Percentiles rank a stretch among this genome's conserved stretches.
phyloP scores from a whole-genome alignment of 2,797 vertebrate genomes.

The Brachyrhaphis roseni region DNA sequence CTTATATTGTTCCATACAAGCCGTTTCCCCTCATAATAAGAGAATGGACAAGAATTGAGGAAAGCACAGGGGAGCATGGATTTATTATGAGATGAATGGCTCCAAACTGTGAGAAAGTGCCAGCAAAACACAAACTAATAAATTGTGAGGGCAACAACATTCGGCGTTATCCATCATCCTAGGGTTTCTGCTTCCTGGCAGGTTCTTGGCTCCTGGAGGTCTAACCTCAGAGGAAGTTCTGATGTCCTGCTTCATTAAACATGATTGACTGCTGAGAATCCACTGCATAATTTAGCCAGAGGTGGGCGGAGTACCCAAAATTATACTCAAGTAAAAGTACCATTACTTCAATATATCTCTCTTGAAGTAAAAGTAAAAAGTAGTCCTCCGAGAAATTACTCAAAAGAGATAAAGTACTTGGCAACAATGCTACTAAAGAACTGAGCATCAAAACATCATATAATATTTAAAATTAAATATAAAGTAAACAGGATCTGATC shows the following conservation, averaged over 20 bases:
- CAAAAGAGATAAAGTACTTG: too few relatives aligned
- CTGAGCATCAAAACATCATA: too few relatives aligned
- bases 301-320: too few relatives aligned
- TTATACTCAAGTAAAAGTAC: too few relatives aligned
- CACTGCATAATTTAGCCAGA: constrained; percentile 31
- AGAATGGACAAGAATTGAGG: constrained; percentile 16
- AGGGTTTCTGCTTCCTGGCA: constrained; percentile 46
- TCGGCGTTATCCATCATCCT: constrained; percentile 54
- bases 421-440: too few relatives aligned
- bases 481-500: too few relatives aligned
- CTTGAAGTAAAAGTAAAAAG: too few relatives aligned
- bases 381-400: too few relatives aligned
- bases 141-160: constrained; percentile 61
- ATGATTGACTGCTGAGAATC: constrained; percentile 42
- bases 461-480: too few relatives aligned
- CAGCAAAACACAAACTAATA: constrained; percentile 63
- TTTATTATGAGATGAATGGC: constrained; percentile 53
- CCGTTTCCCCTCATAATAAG: constrained; percentile 68
- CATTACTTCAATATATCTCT: too few relatives aligned
- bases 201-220: constrained; percentile 55
- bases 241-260: constrained; percentile 34
- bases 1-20: constrained; percentile 78
- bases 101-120: constrained; percentile 65
- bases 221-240: constrained; percentile 59
- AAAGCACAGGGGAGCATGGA: background rate